phyloP scores from a whole-genome alignment of 1,140 invertebrate genomes.

The Lerema accius region DNA sequence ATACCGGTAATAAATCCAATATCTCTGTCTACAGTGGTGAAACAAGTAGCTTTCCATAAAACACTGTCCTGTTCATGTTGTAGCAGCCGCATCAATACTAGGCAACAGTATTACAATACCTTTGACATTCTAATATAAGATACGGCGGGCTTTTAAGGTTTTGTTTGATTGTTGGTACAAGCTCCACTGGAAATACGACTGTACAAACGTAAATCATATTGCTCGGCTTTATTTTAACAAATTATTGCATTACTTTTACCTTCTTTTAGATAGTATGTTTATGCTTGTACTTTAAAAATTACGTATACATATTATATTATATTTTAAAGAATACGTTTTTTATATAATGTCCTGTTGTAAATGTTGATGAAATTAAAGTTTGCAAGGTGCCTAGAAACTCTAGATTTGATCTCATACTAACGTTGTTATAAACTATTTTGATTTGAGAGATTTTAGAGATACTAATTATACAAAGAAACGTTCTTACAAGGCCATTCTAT shows the following conservation, averaged over 20 bases:
- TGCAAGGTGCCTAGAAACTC: no score
- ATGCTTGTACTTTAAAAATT: no score
- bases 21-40: background rate
- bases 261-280: background rate
- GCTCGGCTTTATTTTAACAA: background rate
- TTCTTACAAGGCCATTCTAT: no score
- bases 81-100: conserved; percentile 6
- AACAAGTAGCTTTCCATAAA: background rate
- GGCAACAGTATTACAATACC: conserved; percentile 11
- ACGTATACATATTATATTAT: no score
- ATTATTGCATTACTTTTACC: background rate
- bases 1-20: background rate
- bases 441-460: no score
- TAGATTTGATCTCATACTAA: no score
- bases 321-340: no score
- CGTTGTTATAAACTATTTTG: no score
- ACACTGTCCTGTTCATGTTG: conserved; percentile 1
- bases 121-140: conserved; percentile 29
- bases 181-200: conserved; percentile 10
- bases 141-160: conserved; percentile 2
- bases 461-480: no score
- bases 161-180: conserved; percentile 8
- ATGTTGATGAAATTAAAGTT: no score
- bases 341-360: no score
- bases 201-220: conserved; percentile 9